A percentile compares a stretch with the other conserved stretches of the same genome.
phyloP scores from a whole-genome alignment of 2,797 vertebrate genomes.

The Urocyon cinereoargenteus region DNA sequence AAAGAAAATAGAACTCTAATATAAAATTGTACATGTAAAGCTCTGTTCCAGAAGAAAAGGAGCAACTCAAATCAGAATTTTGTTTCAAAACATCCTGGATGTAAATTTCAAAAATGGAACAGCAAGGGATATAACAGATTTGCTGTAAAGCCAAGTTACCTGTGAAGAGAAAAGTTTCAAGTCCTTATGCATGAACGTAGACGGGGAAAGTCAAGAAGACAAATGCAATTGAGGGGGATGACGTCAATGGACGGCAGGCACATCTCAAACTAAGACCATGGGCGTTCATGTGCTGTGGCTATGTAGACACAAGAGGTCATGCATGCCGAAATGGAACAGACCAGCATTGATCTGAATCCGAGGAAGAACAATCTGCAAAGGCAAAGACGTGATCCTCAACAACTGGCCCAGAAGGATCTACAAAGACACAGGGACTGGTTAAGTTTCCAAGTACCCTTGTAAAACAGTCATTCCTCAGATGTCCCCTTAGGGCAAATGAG shows the following conservation, averaged over 20 bases:
- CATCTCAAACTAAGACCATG: fast-evolving
- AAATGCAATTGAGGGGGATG: fast-evolving
- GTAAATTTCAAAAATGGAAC: background rate
- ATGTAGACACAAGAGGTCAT: fast-evolving
- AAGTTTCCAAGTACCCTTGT: background rate
- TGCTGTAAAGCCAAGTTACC: background rate
- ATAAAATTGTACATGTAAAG: background rate
- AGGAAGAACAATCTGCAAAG: background rate
- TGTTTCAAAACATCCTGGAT: background rate
- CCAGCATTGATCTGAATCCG: background rate
- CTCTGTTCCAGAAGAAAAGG: background rate
- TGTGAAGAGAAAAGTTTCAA: background rate
- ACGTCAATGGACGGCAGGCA: fast-evolving
- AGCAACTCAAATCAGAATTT: background rate
- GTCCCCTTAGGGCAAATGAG: background rate
- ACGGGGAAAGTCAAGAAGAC: background rate
- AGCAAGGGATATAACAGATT: background rate
- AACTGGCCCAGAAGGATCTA: background rate
- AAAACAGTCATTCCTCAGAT: background rate
- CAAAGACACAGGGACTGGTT: background rate
- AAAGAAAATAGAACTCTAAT: background rate
- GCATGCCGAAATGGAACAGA: fast-evolving
- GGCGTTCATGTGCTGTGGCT: fast-evolving
- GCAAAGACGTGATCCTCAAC: fast-evolving
- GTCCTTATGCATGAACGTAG: background rate